Evolutionary conservation across 2,113 vertebrate species (phyloP).

Genomic region (Hemibagrus wyckioides): DNA sequence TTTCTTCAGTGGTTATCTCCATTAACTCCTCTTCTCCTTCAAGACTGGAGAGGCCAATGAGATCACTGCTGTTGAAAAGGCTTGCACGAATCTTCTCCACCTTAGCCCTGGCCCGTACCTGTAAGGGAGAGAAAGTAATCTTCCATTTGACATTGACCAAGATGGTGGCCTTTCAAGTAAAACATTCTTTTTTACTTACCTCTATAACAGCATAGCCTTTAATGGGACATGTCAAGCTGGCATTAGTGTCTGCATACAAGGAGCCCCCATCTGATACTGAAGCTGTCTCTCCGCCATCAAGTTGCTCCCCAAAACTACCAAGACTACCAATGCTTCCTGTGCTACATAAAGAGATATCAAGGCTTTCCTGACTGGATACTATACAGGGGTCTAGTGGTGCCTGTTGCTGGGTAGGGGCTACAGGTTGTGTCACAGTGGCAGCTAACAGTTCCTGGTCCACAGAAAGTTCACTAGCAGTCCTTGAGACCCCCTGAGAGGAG

Average conservation of each 20-base stretch:
- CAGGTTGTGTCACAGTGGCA: conserved; percentile 71
- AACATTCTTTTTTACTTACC: conserved; percentile 70
- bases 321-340: conserved; percentile 92
- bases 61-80: conserved; percentile 95
- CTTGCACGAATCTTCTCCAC: conserved; percentile 97
- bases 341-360: conserved; percentile 92
- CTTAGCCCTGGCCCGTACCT: conserved; percentile 95
- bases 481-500: conserved; percentile 86
- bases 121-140: conserved; percentile 11
- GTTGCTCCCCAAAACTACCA: conserved; percentile 87
- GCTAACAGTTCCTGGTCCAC: conserved; percentile 80
- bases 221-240: conserved; percentile 80
- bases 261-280: conserved; percentile 85
- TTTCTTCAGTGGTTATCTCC: conserved; percentile 97
- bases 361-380: conserved; percentile 94
- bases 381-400: conserved; percentile 81
- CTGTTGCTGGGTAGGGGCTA: conserved; percentile 69
- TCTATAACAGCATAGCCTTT: conserved; percentile 97
- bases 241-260: conserved; percentile 88
- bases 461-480: conserved; percentile 85
- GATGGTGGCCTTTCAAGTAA: neutral
- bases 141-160: neutral
- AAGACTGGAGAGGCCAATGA: conserved; percentile 93
- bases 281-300: conserved; percentile 82
- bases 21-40: conserved; percentile 95